Evolutionary conservation across 1,140 invertebrate genomes (phyloP).

Genomic region (Dendroctonus valens): DNA sequence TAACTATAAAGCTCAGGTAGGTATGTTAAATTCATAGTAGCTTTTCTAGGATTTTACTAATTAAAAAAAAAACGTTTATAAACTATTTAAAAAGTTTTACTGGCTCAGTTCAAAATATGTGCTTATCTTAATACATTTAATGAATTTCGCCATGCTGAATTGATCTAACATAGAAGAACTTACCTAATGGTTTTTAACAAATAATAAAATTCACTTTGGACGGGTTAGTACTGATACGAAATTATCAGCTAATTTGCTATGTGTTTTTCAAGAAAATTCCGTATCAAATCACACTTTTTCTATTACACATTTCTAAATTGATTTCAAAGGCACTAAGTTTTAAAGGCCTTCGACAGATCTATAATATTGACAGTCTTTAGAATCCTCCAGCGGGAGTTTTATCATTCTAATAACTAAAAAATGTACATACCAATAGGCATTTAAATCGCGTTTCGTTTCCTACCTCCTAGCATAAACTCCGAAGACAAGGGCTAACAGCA

Average conservation of each 20-base stretch:
- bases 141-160: too few relatives aligned
- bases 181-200: too few relatives aligned
- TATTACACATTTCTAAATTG: not conserved
- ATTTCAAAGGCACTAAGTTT: slow-evolving; percentile 5
- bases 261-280: too few relatives aligned
- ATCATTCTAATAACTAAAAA: not conserved
- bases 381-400: not conserved
- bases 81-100: not conserved
- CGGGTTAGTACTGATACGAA: too few relatives aligned
- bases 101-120: not conserved
- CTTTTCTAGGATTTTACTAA: not conserved
- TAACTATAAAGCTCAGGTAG: slow-evolving; percentile 2
- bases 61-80: not conserved
- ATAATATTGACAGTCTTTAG: not conserved
- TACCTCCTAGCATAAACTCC: slow-evolving; percentile 26
- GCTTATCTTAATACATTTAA: slow-evolving; percentile 1
- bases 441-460: not conserved
- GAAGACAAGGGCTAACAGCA: slow-evolving; percentile 34
- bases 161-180: too few relatives aligned
- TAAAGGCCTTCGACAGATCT: not conserved
- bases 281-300: slow-evolving; percentile 10
- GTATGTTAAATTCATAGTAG: not conserved
- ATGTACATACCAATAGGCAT: not conserved
- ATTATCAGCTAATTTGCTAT: too few relatives aligned
- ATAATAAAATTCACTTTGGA: too few relatives aligned